Percentiles rank a stretch among this genome's conserved stretches.
Evolutionary conservation across 2,113 vertebrate species (phyloP).

Genomic region (Suricata suricatta): DNA sequence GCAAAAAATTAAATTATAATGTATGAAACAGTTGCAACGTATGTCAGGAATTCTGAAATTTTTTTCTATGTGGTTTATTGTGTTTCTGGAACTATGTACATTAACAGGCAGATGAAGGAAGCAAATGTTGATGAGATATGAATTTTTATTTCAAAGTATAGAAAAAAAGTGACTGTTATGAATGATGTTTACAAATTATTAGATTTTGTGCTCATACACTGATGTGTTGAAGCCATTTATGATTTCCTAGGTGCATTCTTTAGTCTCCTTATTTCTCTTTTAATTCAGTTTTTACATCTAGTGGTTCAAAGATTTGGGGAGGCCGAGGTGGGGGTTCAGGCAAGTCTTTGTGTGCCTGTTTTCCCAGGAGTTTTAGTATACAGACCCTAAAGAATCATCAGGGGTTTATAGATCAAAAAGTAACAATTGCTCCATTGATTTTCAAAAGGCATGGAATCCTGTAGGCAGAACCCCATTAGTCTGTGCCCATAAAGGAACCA

Average conservation of each 20-base stretch:
- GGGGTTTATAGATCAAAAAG: slow-evolving; percentile 81
- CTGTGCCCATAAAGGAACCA: slow-evolving; percentile 67
- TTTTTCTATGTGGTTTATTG: background rate
- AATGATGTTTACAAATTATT: slow-evolving; percentile 33
- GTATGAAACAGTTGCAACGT: background rate
- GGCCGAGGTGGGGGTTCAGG: background rate
- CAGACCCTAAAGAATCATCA: slow-evolving; percentile 78
- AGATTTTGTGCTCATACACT: background rate
- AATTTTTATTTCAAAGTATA: slow-evolving; percentile 23
- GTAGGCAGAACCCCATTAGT: slow-evolving; percentile 78
- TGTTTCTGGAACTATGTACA: background rate
- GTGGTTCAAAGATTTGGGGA: slow-evolving; percentile 70
- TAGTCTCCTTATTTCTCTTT: slow-evolving; percentile 33
- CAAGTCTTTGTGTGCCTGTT: slow-evolving; percentile 72
- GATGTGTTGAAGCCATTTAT: background rate
- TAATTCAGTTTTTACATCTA: slow-evolving; percentile 31
- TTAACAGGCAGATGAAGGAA: slow-evolving; percentile 36
- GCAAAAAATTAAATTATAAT: background rate
- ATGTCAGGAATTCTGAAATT: background rate
- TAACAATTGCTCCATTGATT: slow-evolving; percentile 86
- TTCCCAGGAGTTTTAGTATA: slow-evolving; percentile 83
- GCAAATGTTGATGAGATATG: slow-evolving; percentile 39
- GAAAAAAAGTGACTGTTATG: background rate
- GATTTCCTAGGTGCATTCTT: slow-evolving; percentile 45
- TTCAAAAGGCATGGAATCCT: slow-evolving; percentile 79